phyloP scores from a whole-genome alignment of 2,113 vertebrate genomes.

The Sterna hirundo region DNA sequence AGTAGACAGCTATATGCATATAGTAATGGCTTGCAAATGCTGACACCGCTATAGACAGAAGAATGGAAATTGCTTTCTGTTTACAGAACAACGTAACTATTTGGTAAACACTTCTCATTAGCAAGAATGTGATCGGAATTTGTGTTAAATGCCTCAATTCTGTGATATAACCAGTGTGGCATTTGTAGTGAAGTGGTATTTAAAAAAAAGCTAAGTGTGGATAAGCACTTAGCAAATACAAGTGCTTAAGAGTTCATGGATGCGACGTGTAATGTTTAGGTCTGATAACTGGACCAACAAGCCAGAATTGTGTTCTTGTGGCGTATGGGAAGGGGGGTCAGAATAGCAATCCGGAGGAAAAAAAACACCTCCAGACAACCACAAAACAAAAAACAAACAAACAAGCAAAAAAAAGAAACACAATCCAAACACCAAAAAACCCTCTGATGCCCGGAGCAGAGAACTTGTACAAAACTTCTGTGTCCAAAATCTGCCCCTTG shows the following conservation, averaged over 20 bases:
- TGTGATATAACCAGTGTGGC: rapidly evolving
- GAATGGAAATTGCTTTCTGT: constrained; percentile 31
- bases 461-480: background rate
- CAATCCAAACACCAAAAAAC: background rate
- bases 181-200: background rate
- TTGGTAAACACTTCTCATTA: background rate
- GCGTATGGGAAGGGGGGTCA: background rate
- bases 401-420: no score
- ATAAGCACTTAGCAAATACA: rapidly evolving
- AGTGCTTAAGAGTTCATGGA: rapidly evolving
- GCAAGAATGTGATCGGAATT: background rate
- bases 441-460: background rate
- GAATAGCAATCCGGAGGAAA: background rate
- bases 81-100: background rate
- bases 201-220: background rate
- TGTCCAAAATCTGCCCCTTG: no score
- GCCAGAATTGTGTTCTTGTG: background rate
- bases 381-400: background rate
- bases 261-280: background rate
- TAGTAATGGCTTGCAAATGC: background rate
- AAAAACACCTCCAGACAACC: background rate
- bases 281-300: background rate
- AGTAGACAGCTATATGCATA: background rate
- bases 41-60: background rate
- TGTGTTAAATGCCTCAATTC: background rate